Percentiles rank a stretch among this genome's conserved stretches.
These are phyloP conservation scores for Aphyosemion australe DNA, from an alignment of 2,113 vertebrate species.

Conservation along the genomic window DNA sequence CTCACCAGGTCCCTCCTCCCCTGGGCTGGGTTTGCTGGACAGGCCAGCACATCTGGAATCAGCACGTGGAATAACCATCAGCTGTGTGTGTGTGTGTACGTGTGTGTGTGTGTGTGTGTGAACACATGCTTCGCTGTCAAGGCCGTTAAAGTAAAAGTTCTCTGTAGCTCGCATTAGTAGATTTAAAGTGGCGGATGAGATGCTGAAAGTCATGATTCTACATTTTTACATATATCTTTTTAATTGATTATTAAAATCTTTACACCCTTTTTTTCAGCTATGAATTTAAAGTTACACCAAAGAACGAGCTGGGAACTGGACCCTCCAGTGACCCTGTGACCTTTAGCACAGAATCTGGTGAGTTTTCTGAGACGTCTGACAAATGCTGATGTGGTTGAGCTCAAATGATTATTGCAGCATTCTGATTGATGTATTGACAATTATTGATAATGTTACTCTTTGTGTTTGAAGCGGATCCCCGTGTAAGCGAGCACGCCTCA, in stretches of 20 bases:
- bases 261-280: slow-evolving; percentile 80
- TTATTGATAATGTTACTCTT: slow-evolving; percentile 23
- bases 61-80: slow-evolving; percentile 72
- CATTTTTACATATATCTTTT: not conserved
- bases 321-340: slow-evolving; percentile 86
- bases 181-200: not conserved
- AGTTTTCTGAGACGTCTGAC: slow-evolving; percentile 26
- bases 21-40: slow-evolving; percentile 40
- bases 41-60: slow-evolving; percentile 63
- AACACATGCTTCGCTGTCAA: slow-evolving; percentile 25
- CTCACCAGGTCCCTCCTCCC: slow-evolving; percentile 55
- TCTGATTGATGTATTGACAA: not conserved
- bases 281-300: slow-evolving; percentile 91
- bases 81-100: slow-evolving; percentile 24
- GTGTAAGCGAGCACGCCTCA: slow-evolving; percentile 90
- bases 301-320: slow-evolving; percentile 90
- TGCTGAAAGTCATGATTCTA: no score
- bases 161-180: slow-evolving; percentile 13
- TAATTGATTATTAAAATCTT: not conserved
- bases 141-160: slow-evolving; percentile 37
- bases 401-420: not conserved
- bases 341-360: slow-evolving; percentile 97
- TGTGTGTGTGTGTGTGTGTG: slow-evolving; percentile 20
- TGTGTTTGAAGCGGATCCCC: slow-evolving; percentile 87
- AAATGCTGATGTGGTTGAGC: not conserved